A percentile compares a stretch with the other conserved stretches of the same genome.
Conservation (phyloP, 1,140 invertebrate species). For the Drosophila lacertosa region DNA sequence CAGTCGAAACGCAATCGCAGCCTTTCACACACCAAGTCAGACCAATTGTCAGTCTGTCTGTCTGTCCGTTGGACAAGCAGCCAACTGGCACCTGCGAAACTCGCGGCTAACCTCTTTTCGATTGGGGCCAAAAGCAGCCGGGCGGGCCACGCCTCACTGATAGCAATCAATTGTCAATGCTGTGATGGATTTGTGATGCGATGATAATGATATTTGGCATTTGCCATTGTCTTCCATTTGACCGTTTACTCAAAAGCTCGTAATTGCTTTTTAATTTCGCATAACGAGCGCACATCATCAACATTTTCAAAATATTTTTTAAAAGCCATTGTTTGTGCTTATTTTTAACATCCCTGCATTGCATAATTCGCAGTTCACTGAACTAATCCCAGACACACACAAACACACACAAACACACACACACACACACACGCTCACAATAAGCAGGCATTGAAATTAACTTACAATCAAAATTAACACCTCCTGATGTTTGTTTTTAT, state of each 20-base stretch:
- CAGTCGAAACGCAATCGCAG: constrained; percentile 28
- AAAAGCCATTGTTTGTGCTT: constrained; percentile 18
- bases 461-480: constrained; percentile 80
- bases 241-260: constrained; percentile 2
- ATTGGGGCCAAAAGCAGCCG: constrained; percentile 18
- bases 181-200: constrained; percentile 45
- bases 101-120: neutral
- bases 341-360: neutral
- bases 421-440: constrained; percentile 16
- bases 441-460: constrained; percentile 41
- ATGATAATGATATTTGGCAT: constrained; percentile 38
- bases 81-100: constrained; percentile 31
- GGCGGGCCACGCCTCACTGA: constrained; percentile 11
- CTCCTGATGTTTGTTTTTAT: constrained; percentile 63
- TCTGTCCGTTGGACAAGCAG: constrained; percentile 21
- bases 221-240: constrained; percentile 6
- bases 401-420: too few relatives aligned
- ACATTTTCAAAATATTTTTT: constrained; percentile 18
- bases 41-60: constrained; percentile 5
- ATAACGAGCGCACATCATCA: constrained; percentile 29
- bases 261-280: constrained; percentile 44
- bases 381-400: too few relatives aligned
- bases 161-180: constrained; percentile 41
- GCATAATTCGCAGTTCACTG: constrained; percentile 55
- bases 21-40: constrained; percentile 39